Evolutionary conservation across 2,113 vertebrate species (phyloP).

Genomic region (Varanus salvator): DNA sequence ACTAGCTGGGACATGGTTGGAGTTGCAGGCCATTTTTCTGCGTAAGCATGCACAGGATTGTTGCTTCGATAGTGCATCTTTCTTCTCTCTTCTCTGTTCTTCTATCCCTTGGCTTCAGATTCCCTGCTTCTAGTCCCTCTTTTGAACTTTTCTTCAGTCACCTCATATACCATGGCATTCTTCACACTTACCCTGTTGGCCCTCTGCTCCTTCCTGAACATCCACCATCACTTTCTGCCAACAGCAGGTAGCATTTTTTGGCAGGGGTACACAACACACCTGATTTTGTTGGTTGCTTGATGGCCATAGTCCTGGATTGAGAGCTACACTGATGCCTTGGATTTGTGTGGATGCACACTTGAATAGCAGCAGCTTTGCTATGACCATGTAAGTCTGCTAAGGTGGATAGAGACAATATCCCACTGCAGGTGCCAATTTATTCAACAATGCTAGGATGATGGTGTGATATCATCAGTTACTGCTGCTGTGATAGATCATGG

Average conservation of each 20-base stretch:
- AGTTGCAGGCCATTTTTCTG: too few relatives aligned
- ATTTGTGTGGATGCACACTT: too few relatives aligned
- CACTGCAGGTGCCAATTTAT: too few relatives aligned
- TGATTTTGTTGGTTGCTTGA: not conserved
- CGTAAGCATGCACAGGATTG: too few relatives aligned
- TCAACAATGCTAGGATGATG: too few relatives aligned
- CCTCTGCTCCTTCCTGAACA: not conserved
- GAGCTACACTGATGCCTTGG: not conserved
- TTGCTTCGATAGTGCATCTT: too few relatives aligned
- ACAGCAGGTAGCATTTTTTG: not conserved
- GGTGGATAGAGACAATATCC: too few relatives aligned
- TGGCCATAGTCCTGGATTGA: not conserved
- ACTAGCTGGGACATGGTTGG: too few relatives aligned
- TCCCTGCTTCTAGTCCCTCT: not conserved
- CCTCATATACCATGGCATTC: not conserved
- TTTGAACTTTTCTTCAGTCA: not conserved
- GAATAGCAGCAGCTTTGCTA: not conserved
- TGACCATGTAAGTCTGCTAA: not conserved
- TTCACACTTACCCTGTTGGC: not conserved
- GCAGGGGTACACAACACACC: not conserved
- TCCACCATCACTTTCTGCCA: not conserved
- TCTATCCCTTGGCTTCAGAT: not conserved
- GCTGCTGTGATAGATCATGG: too few relatives aligned
- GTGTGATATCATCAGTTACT: too few relatives aligned
- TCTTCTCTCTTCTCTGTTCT: not conserved